Conservation (phyloP, 1,140 invertebrate genomes). For the Drosophila simulans region DNA sequence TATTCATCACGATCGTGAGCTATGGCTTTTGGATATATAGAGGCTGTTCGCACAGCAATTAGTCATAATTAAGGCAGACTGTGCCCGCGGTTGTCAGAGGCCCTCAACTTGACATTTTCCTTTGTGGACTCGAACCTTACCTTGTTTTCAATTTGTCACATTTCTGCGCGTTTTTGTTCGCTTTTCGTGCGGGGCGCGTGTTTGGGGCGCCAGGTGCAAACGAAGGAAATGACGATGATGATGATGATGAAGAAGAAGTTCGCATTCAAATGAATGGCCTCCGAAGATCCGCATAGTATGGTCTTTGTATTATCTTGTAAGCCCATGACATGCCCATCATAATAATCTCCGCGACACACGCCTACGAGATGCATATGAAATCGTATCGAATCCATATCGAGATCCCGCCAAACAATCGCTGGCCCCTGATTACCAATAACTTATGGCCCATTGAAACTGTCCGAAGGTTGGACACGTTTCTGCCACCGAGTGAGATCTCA, state of each 20-base stretch:
- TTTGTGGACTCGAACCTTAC: constrained; percentile 9
- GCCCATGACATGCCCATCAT: constrained; percentile 31
- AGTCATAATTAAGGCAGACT: constrained; percentile 71
- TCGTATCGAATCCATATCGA: constrained; percentile 1
- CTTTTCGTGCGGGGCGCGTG: constrained; percentile 30
- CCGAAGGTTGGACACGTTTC: constrained; percentile 41
- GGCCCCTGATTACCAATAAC: constrained; percentile 34
- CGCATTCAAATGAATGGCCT: constrained; percentile 8
- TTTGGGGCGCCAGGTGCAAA: constrained; percentile 14
- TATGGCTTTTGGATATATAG: constrained; percentile 1
- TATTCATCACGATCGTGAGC: constrained; percentile 12
- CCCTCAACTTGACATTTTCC: constrained; percentile 69
- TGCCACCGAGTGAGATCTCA: constrained; percentile 4
- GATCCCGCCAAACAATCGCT: constrained; percentile 29
- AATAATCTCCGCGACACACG: constrained; percentile 14
- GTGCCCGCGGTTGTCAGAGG: constrained; percentile 38
- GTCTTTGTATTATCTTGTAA: background rate
- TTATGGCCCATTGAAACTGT: constrained; percentile 49
- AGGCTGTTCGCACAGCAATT: constrained; percentile 57
- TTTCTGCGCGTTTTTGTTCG: constrained; percentile 2
- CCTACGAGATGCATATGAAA: constrained; percentile 27
- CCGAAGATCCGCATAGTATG: constrained; percentile 46
- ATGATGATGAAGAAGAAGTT: background rate
- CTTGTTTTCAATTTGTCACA: constrained; percentile 36
- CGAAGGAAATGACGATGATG: background rate